Evolutionary conservation across 2,113 vertebrate genomes (phyloP), one percentile per base, ranked within the genome.

Genomic region (Cottus gobio): DNA sequence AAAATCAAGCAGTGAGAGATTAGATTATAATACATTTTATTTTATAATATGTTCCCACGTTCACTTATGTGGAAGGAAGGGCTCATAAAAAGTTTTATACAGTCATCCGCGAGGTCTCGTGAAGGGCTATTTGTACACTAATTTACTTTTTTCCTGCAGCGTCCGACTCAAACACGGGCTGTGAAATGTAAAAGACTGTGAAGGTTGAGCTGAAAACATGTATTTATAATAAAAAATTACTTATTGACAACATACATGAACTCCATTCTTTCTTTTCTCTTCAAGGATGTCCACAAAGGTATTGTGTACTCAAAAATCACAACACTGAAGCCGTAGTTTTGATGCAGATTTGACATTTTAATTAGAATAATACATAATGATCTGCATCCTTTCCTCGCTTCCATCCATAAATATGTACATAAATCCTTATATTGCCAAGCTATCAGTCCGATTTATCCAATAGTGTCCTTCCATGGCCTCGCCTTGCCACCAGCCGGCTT

Each of bases 401-500:
- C 37, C 20, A 73, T 80, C 30, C 67, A 89, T 91, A 93, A 91
- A 93, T 93, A 94, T 94, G n/a, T 93, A 94, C 92, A 93, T 34
- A 58, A 65, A 22, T 78, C 22, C 69, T 66, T 2, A n/a, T 8
- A 44, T 12, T 44, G 56, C 69, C 30, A 62, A 37, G 2, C 15
- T 28, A 5, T 71, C 22, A 1, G 4, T 42, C 11, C 18, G 42
- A 36, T 81, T 92, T 82, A 97, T 77, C 93, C 95, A 62, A 97
- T 91, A 0, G 95, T 96, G 48, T 98, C 96, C 44, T 94, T 93
- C 96, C 96, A 97, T 0, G 96, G 95, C 56, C 80, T 92, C 3
- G 74, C 82, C 75, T 96, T 96, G 37, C 12, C 62, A 20, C 0
- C 16, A 4, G 71, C 56, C 20, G 46, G 5, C 36, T 94, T 94